Conservation (phyloP, 2,797 vertebrate genomes). For the Clarias fuscus region DNA sequence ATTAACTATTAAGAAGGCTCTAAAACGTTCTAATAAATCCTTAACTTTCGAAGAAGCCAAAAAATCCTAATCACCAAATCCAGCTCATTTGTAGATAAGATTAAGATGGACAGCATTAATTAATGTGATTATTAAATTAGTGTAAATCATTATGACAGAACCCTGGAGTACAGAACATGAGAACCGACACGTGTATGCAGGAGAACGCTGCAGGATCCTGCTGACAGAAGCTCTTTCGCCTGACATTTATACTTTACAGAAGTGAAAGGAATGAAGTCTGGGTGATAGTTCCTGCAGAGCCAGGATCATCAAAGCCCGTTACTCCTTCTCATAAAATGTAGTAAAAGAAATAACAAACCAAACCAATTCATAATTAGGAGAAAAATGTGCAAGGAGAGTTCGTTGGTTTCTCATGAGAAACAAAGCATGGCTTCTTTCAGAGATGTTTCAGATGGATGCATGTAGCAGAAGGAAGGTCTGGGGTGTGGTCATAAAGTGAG, state of each 20-base stretch:
- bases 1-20: too few species aligned
- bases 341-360: background rate
- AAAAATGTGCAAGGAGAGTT: background rate
- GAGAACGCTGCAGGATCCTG: background rate
- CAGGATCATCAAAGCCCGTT: background rate
- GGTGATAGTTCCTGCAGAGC: background rate
- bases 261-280: background rate
- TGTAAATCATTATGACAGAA: background rate
- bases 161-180: background rate
- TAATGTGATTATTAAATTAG: background rate
- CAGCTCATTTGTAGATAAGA: background rate
- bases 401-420: background rate
- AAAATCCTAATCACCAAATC: background rate
- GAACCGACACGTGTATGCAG: background rate
- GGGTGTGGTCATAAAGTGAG: background rate
- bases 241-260: background rate
- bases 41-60: background rate
- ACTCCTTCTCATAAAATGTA: background rate
- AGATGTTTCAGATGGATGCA: background rate
- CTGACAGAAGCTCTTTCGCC: constrained; percentile 6
- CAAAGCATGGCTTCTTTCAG: background rate
- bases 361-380: background rate
- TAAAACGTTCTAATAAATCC: background rate
- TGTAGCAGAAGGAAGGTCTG: background rate
- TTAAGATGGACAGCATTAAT: too few species aligned